Conservation (phyloP, 2,888 invertebrate species). For the Chymomyza amoena region DNA sequence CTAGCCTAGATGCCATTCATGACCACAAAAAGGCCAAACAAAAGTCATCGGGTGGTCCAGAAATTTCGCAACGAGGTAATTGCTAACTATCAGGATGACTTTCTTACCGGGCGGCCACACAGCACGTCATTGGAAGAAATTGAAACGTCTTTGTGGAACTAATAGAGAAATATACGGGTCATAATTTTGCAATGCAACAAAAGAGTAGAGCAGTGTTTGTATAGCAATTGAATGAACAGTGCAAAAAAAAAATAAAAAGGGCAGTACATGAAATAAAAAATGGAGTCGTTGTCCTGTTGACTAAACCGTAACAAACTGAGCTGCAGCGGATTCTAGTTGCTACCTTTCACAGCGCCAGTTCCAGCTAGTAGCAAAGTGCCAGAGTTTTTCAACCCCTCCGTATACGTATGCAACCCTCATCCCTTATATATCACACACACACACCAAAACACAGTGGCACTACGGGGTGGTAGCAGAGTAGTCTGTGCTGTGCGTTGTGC, state of each 20-base stretch:
- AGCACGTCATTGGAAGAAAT: constrained; percentile 49
- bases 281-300: constrained; percentile 47
- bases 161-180: constrained; percentile 68
- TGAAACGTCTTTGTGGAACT: constrained; percentile 62
- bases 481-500: constrained; percentile 49
- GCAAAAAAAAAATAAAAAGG: constrained; percentile 48
- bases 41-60: constrained; percentile 62
- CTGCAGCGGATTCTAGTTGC: constrained; percentile 24
- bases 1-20: constrained; percentile 58
- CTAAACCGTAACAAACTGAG: constrained; percentile 21
- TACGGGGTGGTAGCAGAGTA: constrained; percentile 57
- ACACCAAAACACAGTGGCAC: constrained; percentile 35
- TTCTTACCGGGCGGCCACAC: constrained; percentile 52
- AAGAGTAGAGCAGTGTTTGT: constrained; percentile 5
- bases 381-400: constrained; percentile 59
- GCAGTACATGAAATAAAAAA: constrained; percentile 55
- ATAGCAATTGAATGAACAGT: constrained; percentile 47
- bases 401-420: constrained; percentile 58
- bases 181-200: constrained; percentile 64
- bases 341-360: constrained; percentile 73
- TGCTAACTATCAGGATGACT: constrained; percentile 33
- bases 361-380: constrained; percentile 55
- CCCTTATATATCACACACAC: constrained; percentile 45
- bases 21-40: constrained; percentile 72
- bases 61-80: constrained; percentile 65